phyloP scores from a whole-genome alignment of 2,113 vertebrate species.

The Anguilla rostrata region DNA sequence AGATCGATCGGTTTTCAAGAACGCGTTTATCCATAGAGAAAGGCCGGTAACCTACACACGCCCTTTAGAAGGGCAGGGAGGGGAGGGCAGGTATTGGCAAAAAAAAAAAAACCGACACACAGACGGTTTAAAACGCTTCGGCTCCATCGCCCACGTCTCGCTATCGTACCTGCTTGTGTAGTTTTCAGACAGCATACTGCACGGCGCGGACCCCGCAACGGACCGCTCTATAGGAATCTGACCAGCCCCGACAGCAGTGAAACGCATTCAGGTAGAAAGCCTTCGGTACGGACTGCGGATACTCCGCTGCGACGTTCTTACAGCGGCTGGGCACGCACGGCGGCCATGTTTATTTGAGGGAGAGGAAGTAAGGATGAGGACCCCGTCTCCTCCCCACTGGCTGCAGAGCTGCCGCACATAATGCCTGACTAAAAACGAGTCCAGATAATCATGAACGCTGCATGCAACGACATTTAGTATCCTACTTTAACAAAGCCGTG shows the following conservation, averaged over 20 bases:
- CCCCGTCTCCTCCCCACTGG: conserved; percentile 38
- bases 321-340: conserved; percentile 66
- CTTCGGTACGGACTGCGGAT: conserved; percentile 35
- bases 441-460: neutral
- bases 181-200: conserved; percentile 75
- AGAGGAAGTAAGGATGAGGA: conserved; percentile 27
- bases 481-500: too few species aligned
- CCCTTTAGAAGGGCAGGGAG: neutral
- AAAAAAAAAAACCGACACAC: neutral
- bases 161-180: conserved; percentile 78
- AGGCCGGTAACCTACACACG: neutral
- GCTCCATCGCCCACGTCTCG: conserved; percentile 26
- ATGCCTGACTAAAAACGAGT: conserved; percentile 59
- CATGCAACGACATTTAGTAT: too few species aligned
- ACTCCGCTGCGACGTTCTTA: conserved; percentile 70
- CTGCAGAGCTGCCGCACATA: conserved; percentile 39
- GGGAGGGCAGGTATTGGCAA: neutral
- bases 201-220: conserved; percentile 45
- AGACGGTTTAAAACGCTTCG: neutral
- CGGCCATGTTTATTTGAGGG: conserved; percentile 72
- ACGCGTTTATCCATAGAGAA: conserved; percentile 1
- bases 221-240: conserved; percentile 27
- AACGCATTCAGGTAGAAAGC: conserved; percentile 41
- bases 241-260: conserved; percentile 33
- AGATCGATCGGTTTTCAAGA: neutral